Percentiles rank a stretch among this genome's conserved stretches.
Conservation (phyloP, 2,797 vertebrate species). For the Picus viridis region DNA sequence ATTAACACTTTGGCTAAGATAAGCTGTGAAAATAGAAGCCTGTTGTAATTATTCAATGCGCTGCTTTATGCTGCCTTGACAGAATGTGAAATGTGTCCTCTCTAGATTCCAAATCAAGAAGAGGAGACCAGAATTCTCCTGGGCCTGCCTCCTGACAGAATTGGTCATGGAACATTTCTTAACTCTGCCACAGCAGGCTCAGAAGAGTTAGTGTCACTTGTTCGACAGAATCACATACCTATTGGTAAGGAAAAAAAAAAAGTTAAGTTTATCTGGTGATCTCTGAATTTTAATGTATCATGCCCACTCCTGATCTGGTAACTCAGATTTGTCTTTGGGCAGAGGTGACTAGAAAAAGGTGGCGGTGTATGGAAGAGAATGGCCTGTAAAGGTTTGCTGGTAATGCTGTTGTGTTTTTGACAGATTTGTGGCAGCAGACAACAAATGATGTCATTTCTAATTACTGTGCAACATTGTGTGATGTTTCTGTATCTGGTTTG, state of each 20-base stretch:
- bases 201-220: conserved; percentile 85
- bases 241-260: conserved; percentile 82
- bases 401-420: background rate
- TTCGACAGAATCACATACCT: conserved; percentile 85
- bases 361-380: background rate
- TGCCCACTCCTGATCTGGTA: background rate
- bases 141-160: conserved; percentile 92
- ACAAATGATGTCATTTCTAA: background rate
- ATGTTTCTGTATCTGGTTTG: background rate
- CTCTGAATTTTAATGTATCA: background rate
- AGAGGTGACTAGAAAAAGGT: background rate
- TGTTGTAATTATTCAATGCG: background rate
- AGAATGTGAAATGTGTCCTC: background rate
- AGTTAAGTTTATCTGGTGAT: background rate
- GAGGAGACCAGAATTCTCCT: conserved; percentile 91
- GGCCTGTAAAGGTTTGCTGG: background rate
- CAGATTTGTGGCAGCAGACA: background rate
- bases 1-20: background rate
- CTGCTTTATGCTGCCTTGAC: background rate
- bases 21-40: background rate
- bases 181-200: conserved; percentile 81
- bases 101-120: conserved; percentile 88
- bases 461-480: background rate
- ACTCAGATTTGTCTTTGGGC: background rate
- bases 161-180: conserved; percentile 95